A percentile compares a stretch with the other conserved stretches of the same genome.
These are phyloP conservation scores for Ormyrus thymus DNA, from an alignment of 2,888 invertebrate species.

Conservation along the genomic window DNA sequence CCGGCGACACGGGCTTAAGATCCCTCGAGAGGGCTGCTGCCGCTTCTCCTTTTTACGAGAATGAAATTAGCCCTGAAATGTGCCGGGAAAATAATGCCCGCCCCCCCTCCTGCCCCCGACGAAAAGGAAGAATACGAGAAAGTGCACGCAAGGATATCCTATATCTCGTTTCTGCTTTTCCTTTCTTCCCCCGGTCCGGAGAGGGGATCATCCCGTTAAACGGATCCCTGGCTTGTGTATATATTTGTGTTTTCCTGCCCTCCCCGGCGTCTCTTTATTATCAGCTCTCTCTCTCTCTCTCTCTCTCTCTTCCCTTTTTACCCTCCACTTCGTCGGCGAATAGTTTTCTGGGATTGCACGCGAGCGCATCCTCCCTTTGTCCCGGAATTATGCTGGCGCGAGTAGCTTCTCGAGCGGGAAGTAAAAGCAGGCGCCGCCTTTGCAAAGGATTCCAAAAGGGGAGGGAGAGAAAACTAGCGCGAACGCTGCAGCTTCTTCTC, in stretches of 20 bases:
- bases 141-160: slow-evolving; percentile 26
- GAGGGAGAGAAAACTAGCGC: slow-evolving; percentile 38
- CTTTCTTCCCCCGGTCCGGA: slow-evolving; percentile 54
- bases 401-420: slow-evolving; percentile 39
- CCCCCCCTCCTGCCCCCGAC: background rate
- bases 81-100: slow-evolving; percentile 66
- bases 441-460: slow-evolving; percentile 38
- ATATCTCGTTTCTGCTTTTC: slow-evolving; percentile 34
- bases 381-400: slow-evolving; percentile 60
- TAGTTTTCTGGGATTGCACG: slow-evolving; percentile 69
- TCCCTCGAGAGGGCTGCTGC: slow-evolving; percentile 27
- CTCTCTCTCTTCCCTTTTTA: slow-evolving; percentile 47
- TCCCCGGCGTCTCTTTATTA: slow-evolving; percentile 55
- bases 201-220: slow-evolving; percentile 73
- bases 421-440: slow-evolving; percentile 3
- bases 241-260: slow-evolving; percentile 49
- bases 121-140: background rate
- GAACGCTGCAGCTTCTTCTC: slow-evolving; percentile 1
- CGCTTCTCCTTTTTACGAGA: slow-evolving; percentile 65
- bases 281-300: slow-evolving; percentile 39
- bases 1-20: slow-evolving; percentile 54
- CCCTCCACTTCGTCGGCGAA: slow-evolving; percentile 61
- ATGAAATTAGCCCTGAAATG: slow-evolving; percentile 74
- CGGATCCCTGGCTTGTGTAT: slow-evolving; percentile 63
- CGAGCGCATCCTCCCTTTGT: slow-evolving; percentile 65